Evolutionary conservation across 1,140 invertebrate species (phyloP), one percentile per base, ranked within the genome.

Genomic region (Drosophila sp.): DNA sequence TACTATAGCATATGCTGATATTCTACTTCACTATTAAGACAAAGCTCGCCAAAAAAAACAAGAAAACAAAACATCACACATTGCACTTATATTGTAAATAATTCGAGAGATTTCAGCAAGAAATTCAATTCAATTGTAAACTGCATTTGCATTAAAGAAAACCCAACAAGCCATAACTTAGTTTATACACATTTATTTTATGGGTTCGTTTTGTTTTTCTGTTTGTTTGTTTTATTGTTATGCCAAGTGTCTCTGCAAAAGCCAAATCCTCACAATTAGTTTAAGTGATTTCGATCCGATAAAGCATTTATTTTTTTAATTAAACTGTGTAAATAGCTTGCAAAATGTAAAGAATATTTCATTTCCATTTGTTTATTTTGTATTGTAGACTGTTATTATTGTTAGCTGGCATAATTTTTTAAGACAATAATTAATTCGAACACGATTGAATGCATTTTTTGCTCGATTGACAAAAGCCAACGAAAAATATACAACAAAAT

Each of bases 341-440:
- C 23, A 70, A 68, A 78, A 60, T 38, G 41, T 61, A 76, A 50
- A 44, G 33, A 35, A 70, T 32, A 40, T 38, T 50, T 17, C 4
- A 58, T 71, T 72, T 66, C 33, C 27, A 78, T 10, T 50, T 33
- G 72, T 56, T 38, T 38, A 23, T n/a, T 35, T 10, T 29, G 55
- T 74, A 41, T 56, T 62, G 60, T 60, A 72, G 58, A 70, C 47
- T 67, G 66, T 84, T 76, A 70, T 72, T 72, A 70, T 79, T 83
- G 65, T 84, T 89, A 83, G 73, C 71, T 57, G 74, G 68, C 68
- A 72, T 84, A 75, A 80, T 89, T 89, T 56, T 89, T 89, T 89
- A 86, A 89, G 84, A 89, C 84, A 89, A 89, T 89, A 89, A 89
- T 41, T 66, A 60, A 87, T 87, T 89, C 70, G 72, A 73, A 44